phyloP scores from a whole-genome alignment of 2,113 vertebrate genomes.

The Halcyon senegalensis region DNA sequence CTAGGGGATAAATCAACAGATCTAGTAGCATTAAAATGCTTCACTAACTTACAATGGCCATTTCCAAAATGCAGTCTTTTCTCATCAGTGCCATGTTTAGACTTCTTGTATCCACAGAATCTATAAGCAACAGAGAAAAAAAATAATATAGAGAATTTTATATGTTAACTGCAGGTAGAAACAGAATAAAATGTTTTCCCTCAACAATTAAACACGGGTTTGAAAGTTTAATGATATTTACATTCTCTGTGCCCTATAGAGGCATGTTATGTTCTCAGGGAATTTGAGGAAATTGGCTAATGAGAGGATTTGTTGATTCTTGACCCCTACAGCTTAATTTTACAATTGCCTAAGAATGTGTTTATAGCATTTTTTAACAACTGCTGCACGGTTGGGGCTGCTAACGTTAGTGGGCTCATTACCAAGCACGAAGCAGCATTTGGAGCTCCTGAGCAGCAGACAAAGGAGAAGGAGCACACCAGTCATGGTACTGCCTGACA shows the following conservation, averaged over 20 bases:
- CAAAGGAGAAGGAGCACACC: neutral
- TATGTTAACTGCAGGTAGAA: conserved; percentile 37
- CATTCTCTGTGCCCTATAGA: conserved; percentile 60
- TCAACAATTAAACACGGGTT: conserved; percentile 71
- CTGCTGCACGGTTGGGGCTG: conserved; percentile 58
- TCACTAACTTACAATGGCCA: conserved; percentile 89
- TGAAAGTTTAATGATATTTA: conserved; percentile 75
- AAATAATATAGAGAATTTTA: conserved; percentile 34
- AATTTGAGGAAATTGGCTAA: conserved; percentile 74
- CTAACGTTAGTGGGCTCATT: conserved; percentile 50
- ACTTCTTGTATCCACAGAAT: conserved; percentile 94
- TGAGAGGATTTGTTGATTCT: conserved; percentile 69
- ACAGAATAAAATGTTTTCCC: conserved; percentile 47
- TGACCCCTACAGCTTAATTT: conserved; percentile 72
- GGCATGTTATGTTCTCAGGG: conserved; percentile 61
- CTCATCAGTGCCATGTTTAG: conserved; percentile 90
- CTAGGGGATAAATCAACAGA: neutral
- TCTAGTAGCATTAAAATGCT: neutral
- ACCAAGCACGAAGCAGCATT: neutral
- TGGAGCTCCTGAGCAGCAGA: conserved; percentile 47
- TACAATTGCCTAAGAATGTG: conserved; percentile 75
- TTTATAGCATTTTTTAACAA: conserved; percentile 79
- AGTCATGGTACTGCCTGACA: neutral
- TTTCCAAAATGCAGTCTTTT: conserved; percentile 98
- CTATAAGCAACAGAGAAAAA: conserved; percentile 77